Conservation (phyloP, 2,888 invertebrate species). For the Pycnomerus fuliginosus region DNA sequence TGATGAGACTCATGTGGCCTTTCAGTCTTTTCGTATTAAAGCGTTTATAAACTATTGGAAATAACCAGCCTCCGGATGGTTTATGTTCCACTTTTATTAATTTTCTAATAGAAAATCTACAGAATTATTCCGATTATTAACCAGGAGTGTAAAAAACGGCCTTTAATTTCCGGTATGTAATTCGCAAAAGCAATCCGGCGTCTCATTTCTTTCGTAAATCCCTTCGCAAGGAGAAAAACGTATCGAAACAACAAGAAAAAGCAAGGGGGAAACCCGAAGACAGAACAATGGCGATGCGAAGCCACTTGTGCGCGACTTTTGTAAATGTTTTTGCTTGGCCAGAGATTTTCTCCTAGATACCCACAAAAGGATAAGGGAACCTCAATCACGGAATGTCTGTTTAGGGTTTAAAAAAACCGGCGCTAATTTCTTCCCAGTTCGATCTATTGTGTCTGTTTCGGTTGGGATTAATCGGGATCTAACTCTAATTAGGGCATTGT, state of each 20-base stretch:
- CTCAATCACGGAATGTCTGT: conserved; percentile 12
- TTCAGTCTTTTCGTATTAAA: too few species aligned
- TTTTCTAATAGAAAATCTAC: too few species aligned
- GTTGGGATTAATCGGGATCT: too few species aligned
- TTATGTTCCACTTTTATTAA: too few species aligned
- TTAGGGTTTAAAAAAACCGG: too few species aligned
- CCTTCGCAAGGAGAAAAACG: conserved; percentile 13
- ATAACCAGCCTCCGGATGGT: too few species aligned
- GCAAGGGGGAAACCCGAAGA: conserved; percentile 15
- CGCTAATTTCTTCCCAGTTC: too few species aligned
- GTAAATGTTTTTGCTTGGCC: conserved; percentile 22
- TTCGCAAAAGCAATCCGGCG: conserved; percentile 17
- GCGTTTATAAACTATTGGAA: too few species aligned
- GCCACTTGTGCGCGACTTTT: conserved; percentile 28
- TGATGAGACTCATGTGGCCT: too few species aligned
- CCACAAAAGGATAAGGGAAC: conserved; percentile 5
- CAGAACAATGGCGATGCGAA: conserved; percentile 25
- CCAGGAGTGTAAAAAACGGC: conserved; percentile 11
- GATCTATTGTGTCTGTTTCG: too few species aligned
- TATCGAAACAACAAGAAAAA: conserved; percentile 22
- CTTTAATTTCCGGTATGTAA: conserved; percentile 15
- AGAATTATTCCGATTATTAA: too few species aligned
- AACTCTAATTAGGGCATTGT: too few species aligned
- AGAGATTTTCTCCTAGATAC: conserved; percentile 11
- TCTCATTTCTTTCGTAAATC: conserved; percentile 16